A percentile compares a stretch with the other conserved stretches of the same genome.
Evolutionary conservation across 2,797 vertebrate genomes (phyloP).

Genomic region (Fundulus diaphanus): DNA sequence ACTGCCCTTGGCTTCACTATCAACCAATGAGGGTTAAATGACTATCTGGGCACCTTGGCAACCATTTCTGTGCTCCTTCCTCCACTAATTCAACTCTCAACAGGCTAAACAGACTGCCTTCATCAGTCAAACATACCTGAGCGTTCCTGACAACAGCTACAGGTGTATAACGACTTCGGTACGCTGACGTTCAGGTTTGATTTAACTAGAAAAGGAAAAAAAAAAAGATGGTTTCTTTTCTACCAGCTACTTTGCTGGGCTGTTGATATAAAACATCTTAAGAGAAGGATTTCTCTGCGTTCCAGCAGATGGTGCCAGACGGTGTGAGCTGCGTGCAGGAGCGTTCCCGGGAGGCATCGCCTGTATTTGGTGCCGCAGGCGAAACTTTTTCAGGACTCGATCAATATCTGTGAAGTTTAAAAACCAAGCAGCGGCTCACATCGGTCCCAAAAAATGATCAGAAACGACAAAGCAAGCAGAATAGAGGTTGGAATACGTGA

Average conservation of each 20-base stretch:
- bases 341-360: not conserved
- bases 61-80: constrained; percentile 64
- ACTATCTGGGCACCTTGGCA: constrained; percentile 76
- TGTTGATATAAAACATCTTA: not conserved
- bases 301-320: constrained; percentile 73
- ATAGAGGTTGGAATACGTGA: constrained; percentile 31
- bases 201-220: not conserved
- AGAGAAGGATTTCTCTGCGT: constrained; percentile 25
- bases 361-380: not conserved
- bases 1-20: constrained; percentile 65
- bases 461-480: constrained; percentile 14
- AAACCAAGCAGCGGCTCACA: not conserved
- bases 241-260: not conserved
- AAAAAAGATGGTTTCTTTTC: not conserved
- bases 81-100: constrained; percentile 54
- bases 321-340: constrained; percentile 6
- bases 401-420: constrained; percentile 10
- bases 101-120: constrained; percentile 41
- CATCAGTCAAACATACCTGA: constrained; percentile 29
- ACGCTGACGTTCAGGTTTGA: constrained; percentile 4
- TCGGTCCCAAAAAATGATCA: constrained; percentile 5
- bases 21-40: constrained; percentile 77
- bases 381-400: not conserved
- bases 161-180: constrained; percentile 8
- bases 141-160: constrained; percentile 24